Evolutionary conservation across 2,113 vertebrate species (phyloP).

Genomic region (Mastomys coucha): DNA sequence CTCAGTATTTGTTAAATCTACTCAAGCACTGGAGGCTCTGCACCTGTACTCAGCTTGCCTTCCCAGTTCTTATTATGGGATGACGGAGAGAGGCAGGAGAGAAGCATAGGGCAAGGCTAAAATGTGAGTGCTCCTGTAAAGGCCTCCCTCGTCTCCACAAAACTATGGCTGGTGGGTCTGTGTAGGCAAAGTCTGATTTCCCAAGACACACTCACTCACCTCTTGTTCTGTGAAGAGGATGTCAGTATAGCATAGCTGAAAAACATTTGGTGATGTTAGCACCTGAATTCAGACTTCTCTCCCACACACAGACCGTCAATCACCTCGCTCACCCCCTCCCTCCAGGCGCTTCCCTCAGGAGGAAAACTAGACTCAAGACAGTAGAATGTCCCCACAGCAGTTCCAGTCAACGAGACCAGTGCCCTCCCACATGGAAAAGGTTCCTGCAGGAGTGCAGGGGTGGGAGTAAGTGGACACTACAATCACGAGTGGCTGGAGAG

Average conservation of each 20-base stretch:
- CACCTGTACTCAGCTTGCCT: neutral
- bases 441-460: neutral
- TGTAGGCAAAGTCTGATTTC: neutral
- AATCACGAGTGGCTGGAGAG: neutral
- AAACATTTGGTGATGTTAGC: conserved; percentile 67
- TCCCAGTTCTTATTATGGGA: neutral
- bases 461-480: neutral
- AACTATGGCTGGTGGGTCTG: neutral
- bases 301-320: neutral
- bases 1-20: neutral
- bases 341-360: conserved; percentile 18
- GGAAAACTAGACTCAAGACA: conserved; percentile 5
- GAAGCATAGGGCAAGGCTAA: no score
- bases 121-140: neutral
- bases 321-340: neutral
- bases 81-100: neutral
- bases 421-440: neutral
- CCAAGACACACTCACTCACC: conserved; percentile 89
- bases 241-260: conserved; percentile 98
- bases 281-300: conserved; percentile 26
- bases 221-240: conserved; percentile 99
- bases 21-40: neutral
- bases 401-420: conserved; percentile 30
- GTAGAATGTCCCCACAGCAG: neutral
- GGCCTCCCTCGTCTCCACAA: neutral